Base-by-base conservation (phyloP, 2,113 vertebrate genomes). In the Lophotis ruficrista region DNA sequence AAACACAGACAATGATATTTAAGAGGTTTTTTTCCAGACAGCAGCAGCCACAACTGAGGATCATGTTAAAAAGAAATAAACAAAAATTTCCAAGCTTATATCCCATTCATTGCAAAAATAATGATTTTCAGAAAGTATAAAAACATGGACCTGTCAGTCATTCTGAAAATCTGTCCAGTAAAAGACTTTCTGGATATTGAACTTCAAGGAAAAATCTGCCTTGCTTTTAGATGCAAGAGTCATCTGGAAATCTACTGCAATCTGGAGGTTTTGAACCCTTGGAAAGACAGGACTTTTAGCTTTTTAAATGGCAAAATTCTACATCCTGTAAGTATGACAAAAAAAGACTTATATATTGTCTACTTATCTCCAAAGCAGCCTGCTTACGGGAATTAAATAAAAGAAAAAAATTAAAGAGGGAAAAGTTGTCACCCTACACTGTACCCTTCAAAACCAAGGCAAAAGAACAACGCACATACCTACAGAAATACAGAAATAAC, bases 401-500 rank as follows among this genome's bases (percentile, higher is more conserved):
- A 43, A 43, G 14, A 43, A 43, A 43, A 78, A 51, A 71, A 71
- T 76, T 80, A 66, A 65, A 75, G 21, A 47, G 60, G 18, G 20
- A 56, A 48, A 80, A 22, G 0, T 61, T 22, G 4, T 86, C 4
- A 0, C 7, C 22, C 6, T 10, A 23, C 13, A 24, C 5, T 30
- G 14, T n/a, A 64, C 4, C 4, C 4, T 81, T 45, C 62, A 75
- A 56, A 76, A 43, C 5, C 2, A 33, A 69, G 4, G 3, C 2
- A 48, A 50, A 62, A 27, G 4, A 73, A 23, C 7, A 58, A 17
- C 4, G 1, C 0, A 8, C 3, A 5, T 41, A 3, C 7, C 5
- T 41, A 13, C 12, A 51, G 33, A 86, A 70, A 50, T 35, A 7
- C 8, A 37, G n/a, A 93, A 89, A 27, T 4, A 25, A 30, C 1